phyloP scores from a whole-genome alignment of 2,888 invertebrate genomes.

The Caenorhabditis panamensis region DNA sequence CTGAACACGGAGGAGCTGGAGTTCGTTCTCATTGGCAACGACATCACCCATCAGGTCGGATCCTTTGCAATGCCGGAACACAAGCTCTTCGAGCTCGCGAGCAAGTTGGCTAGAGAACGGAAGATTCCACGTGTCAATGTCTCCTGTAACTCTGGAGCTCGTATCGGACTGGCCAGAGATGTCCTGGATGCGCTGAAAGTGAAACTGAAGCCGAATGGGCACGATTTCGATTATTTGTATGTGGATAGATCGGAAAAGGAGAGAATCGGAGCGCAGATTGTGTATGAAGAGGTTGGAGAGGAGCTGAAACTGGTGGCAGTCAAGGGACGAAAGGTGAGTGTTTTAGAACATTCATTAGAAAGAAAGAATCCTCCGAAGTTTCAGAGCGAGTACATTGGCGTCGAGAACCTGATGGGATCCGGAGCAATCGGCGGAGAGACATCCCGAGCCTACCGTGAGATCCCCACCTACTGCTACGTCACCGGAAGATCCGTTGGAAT shows the following conservation, averaged over 20 bases:
- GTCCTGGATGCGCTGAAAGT: conserved; percentile 90
- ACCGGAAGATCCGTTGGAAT: conserved; percentile 99
- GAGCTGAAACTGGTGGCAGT: conserved; percentile 81
- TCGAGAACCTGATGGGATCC: conserved; percentile 89
- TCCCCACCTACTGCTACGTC: conserved; percentile 96
- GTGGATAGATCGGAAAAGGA: conserved; percentile 91
- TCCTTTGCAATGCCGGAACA: conserved; percentile 94
- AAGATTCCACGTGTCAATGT: conserved; percentile 93
- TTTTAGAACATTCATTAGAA: too few species aligned
- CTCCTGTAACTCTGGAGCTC: conserved; percentile 96
- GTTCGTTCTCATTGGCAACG: conserved; percentile 95
- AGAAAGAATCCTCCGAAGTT: not conserved
- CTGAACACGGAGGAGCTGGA: conserved; percentile 88
- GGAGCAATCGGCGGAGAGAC: conserved; percentile 96
- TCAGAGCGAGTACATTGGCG: conserved; percentile 87
- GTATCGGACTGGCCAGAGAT: conserved; percentile 97
- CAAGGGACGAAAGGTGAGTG: conserved; percentile 85
- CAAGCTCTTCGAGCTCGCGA: conserved; percentile 86
- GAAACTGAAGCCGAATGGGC: conserved; percentile 87
- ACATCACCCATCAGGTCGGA: conserved; percentile 90
- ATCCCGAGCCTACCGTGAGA: conserved; percentile 90
- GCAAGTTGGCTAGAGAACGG: conserved; percentile 73
- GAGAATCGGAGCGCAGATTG: conserved; percentile 71
- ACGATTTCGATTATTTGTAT: conserved; percentile 94
- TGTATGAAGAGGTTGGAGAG: conserved; percentile 69